Percentiles rank a stretch among this genome's conserved stretches.
These are phyloP conservation scores for Nomada goodeniana DNA, from an alignment of 2,888 invertebrate species.

Conservation along the genomic window DNA sequence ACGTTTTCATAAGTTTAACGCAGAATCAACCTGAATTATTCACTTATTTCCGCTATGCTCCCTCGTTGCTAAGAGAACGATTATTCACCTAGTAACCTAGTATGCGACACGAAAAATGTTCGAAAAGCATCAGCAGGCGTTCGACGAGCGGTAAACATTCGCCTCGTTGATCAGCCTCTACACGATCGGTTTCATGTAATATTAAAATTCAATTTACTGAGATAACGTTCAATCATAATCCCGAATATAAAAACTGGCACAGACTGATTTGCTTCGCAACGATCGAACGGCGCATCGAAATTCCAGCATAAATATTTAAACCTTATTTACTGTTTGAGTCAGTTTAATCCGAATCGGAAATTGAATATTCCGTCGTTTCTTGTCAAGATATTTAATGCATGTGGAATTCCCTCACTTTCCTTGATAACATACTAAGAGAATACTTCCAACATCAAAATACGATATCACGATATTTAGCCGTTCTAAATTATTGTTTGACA, in stretches of 20 bases:
- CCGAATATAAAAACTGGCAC: neutral
- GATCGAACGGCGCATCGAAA: slow-evolving; percentile 8
- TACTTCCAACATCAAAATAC: too few relatives aligned
- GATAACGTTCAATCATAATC: neutral
- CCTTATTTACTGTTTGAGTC: neutral
- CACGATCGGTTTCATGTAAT: slow-evolving; percentile 23
- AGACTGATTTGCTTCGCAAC: neutral
- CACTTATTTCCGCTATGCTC: neutral
- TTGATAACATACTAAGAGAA: too few relatives aligned
- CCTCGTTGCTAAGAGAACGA: neutral
- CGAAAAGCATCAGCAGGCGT: slow-evolving; percentile 8
- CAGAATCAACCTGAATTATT: neutral
- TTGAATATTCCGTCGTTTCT: too few relatives aligned
- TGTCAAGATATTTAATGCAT: too few relatives aligned
- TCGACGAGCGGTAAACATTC: slow-evolving; percentile 18
- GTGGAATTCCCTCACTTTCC: too few relatives aligned
- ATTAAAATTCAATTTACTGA: slow-evolving; percentile 45
- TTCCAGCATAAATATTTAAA: slow-evolving; percentile 30
- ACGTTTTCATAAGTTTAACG: too few relatives aligned
- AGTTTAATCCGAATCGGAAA: too few relatives aligned
- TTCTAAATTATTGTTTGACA: too few relatives aligned
- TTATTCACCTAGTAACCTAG: slow-evolving; percentile 3
- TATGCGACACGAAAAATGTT: neutral
- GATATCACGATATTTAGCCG: too few relatives aligned
- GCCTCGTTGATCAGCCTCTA: neutral